These are phyloP conservation scores for Micoletzkya japonica DNA, from an alignment of 2,888 invertebrate species.

Conservation along the genomic window DNA sequence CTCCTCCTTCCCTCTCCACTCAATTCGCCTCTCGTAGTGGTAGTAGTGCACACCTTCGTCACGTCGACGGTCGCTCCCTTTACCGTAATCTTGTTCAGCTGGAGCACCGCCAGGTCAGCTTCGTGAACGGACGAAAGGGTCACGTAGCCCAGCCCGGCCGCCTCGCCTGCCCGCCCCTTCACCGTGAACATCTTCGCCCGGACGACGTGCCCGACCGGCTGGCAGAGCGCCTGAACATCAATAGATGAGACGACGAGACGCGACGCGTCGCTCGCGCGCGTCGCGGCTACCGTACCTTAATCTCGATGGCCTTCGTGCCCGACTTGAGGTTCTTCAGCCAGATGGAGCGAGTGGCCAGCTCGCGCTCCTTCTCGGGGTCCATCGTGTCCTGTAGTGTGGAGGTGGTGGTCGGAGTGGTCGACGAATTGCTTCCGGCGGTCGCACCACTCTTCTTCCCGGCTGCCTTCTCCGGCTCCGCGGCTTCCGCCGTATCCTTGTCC, in stretches of 20 bases:
- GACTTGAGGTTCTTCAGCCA: slow-evolving; percentile 23
- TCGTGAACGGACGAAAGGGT: slow-evolving; percentile 9
- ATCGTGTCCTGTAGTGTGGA: not conserved
- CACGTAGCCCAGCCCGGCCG: slow-evolving; percentile 18
- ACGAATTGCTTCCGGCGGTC: not conserved
- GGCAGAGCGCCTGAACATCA: slow-evolving; percentile 20
- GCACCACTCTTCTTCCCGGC: too few relatives aligned
- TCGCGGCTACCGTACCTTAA: slow-evolving; percentile 7
- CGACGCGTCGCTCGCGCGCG: not conserved
- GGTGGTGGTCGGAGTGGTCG: not conserved
- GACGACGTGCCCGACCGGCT: slow-evolving; percentile 16
- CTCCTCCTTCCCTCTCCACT: not conserved
- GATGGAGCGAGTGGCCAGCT: slow-evolving; percentile 25
- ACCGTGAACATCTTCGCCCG: slow-evolving; percentile 29
- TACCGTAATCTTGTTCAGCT: slow-evolving; percentile 6
- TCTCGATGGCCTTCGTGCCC: slow-evolving; percentile 25
- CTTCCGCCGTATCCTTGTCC: not conserved
- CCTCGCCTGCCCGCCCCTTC: slow-evolving; percentile 1
- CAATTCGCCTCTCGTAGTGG: not conserved
- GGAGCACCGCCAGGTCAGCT: slow-evolving; percentile 23
- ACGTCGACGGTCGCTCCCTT: slow-evolving; percentile 23
- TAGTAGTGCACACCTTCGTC: slow-evolving; percentile 8
- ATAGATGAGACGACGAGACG: not conserved
- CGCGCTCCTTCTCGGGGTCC: slow-evolving; percentile 16
- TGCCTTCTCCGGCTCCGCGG: too few relatives aligned